These are phyloP conservation scores for Ochotona curzoniae DNA, from an alignment of 2,113 vertebrate species.

Conservation along the genomic window DNA sequence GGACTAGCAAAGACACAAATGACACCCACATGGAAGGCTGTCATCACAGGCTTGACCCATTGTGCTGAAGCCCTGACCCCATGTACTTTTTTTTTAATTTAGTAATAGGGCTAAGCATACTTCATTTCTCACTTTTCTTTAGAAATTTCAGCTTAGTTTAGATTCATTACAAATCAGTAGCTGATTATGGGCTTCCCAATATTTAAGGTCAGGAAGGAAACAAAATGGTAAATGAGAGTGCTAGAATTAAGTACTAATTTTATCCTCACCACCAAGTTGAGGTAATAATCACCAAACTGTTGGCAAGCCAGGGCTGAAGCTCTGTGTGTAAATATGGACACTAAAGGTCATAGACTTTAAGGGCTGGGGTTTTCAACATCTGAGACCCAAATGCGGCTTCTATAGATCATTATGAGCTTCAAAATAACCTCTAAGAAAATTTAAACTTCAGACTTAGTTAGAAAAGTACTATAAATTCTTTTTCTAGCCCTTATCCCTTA, in stretches of 20 bases:
- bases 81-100: too few relatives aligned
- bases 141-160: conserved; percentile 40
- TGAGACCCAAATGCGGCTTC: background rate
- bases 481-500: background rate
- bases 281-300: background rate
- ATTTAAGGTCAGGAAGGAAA: background rate
- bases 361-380: background rate
- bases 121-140: background rate
- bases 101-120: background rate
- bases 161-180: conserved; percentile 52
- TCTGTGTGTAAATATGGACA: background rate
- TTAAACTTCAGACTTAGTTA: background rate
- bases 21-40: too few relatives aligned
- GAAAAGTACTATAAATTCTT: background rate
- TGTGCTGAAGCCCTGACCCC: too few relatives aligned
- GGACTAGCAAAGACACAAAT: too few relatives aligned
- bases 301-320: background rate
- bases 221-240: background rate
- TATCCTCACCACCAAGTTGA: background rate
- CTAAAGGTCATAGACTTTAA: background rate
- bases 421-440: background rate
- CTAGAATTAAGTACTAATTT: background rate
- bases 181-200: background rate
- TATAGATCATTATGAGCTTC: background rate
- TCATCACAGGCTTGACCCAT: too few relatives aligned